Base-by-base conservation (phyloP, 64 coral and sea anemone species). In the Pocillopora verrucosa region DNA sequence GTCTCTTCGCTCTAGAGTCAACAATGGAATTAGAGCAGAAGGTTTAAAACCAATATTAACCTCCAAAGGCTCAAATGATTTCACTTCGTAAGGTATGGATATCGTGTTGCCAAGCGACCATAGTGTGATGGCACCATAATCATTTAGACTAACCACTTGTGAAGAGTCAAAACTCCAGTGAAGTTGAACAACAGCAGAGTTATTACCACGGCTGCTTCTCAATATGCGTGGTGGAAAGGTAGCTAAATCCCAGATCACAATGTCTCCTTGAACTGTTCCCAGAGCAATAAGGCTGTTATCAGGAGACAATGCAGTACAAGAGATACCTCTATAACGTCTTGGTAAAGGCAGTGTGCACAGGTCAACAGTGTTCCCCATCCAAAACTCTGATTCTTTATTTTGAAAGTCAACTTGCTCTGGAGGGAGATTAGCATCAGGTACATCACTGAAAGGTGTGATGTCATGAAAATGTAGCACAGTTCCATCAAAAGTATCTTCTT, bases 61-160 rank as follows among this genome's bases (percentile, higher is more conserved):
- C 77, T 93, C 91, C 61, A 89, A 57, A 59, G 94, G 91, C 79
- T 96, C 94, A 96, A 93, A 96, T 30, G 81, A 60, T 80, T 90
- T 93, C 1, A 96, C 77, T 19, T 89, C 87, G 37, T 87, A 90
- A 73, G 87, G 79, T 26, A 77, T 77, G 17, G 73, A 82, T 60
- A 35, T 35, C 65, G 88, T 87, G 74, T 96, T 78, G 13, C 67
- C 45, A 26, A 96, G 36, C 12, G 91, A 96, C 95, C 95, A 96
- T 20, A 96, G 25, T 12, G 82, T 84, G 25, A 96, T 41, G 25
- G 81, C 87, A 69, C 95, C 95, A 78, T 73, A 76, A 15, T 90
- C 34, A 67, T 92, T 74, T 41, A 96, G 38, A 34, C 91, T 96
- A 13, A 96, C 15, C 37, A 96, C 68, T 73, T 83, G 83, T 56